Evolutionary conservation across 2,113 vertebrate species (phyloP).

Genomic region (Cheilinus undulatus): DNA sequence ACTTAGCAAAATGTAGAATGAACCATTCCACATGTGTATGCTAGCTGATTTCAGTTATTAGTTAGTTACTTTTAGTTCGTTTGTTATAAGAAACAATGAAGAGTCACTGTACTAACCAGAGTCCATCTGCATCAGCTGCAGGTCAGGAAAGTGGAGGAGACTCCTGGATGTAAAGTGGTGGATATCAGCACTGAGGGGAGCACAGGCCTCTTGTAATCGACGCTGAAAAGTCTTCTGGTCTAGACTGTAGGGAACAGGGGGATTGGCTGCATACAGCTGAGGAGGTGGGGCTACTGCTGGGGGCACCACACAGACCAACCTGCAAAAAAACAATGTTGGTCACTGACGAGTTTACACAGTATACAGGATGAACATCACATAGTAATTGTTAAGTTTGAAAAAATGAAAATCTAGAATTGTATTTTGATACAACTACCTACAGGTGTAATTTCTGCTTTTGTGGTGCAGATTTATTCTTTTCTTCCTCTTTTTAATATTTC

Average conservation of each 20-base stretch:
- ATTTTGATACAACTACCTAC: no score
- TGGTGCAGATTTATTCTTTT: no score
- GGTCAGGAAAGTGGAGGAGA: constrained; percentile 87
- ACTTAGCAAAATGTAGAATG: no score
- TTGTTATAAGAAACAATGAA: no score
- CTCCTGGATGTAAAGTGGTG: constrained; percentile 76
- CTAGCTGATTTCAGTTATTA: no score
- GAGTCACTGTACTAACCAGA: constrained; percentile 84
- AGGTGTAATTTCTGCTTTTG: no score
- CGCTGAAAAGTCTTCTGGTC: constrained; percentile 83
- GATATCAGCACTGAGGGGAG: constrained; percentile 84
- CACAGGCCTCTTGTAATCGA: constrained; percentile 79
- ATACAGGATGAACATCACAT: neutral
- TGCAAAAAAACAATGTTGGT: constrained; percentile 55
- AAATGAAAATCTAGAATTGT: no score
- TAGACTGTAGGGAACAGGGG: constrained; percentile 85
- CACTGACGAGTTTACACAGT: neutral
- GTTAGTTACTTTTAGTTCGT: no score
- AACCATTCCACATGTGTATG: no score
- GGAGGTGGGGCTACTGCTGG: constrained; percentile 88
- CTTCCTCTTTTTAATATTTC: no score
- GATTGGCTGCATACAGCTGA: constrained; percentile 86
- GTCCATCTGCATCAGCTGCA: constrained; percentile 92
- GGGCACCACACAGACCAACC: constrained; percentile 89
- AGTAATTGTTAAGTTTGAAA: no score